These are phyloP conservation scores for Caenorhabditis angaria DNA, from an alignment of 2,888 invertebrate species.

Conservation along the genomic window DNA sequence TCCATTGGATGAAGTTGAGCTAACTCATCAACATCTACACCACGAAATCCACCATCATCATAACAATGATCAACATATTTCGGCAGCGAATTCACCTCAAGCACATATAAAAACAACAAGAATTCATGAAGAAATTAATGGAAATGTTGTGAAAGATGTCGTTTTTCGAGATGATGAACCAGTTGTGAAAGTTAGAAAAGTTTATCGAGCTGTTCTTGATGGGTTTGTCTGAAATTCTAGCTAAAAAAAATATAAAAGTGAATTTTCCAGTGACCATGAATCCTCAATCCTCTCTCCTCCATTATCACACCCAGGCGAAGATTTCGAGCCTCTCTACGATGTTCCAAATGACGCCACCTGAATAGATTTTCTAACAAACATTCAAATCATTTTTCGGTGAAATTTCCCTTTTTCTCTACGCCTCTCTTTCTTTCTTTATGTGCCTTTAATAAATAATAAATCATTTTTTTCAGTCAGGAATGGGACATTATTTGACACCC, in stretches of 20 bases:
- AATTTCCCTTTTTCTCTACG: no score
- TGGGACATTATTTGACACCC: background rate
- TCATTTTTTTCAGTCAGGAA: no score
- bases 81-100: no score
- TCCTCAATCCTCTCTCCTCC: slow-evolving; percentile 4
- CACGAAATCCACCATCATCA: slow-evolving; percentile 14
- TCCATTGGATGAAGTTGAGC: slow-evolving; percentile 39
- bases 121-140: slow-evolving; percentile 7
- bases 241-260: background rate
- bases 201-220: slow-evolving; percentile 6
- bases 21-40: slow-evolving; percentile 22
- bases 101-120: background rate
- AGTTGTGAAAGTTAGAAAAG: slow-evolving; percentile 24
- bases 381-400: no score
- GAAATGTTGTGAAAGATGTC: background rate
- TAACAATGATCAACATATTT: no score
- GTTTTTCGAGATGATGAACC: slow-evolving; percentile 15
- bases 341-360: background rate
- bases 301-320: background rate
- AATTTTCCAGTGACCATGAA: background rate
- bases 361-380: background rate
- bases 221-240: background rate
- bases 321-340: background rate
- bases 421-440: background rate
- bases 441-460: background rate